Conservation (phyloP, 2,113 vertebrate genomes). For the Scalopus aquaticus region DNA sequence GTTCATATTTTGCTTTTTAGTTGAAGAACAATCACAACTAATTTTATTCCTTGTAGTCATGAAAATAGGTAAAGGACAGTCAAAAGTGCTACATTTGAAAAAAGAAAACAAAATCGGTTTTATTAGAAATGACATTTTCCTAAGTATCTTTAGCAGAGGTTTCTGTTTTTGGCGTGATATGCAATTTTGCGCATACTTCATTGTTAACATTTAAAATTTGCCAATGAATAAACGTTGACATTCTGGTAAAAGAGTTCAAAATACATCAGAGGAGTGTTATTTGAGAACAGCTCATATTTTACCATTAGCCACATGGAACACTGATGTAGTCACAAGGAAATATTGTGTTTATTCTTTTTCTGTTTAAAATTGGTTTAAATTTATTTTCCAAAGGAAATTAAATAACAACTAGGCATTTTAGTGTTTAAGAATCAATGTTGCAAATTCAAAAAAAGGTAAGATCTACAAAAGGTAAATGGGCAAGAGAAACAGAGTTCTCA, state of each 20-base stretch:
- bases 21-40: not conserved
- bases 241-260: slow-evolving; percentile 26
- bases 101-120: not conserved
- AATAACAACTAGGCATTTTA: not conserved
- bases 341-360: not conserved
- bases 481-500: not conserved
- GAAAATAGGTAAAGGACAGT: not conserved
- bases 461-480: not conserved
- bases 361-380: slow-evolving; percentile 24
- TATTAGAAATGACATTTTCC: not conserved
- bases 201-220: slow-evolving; percentile 62
- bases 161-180: not conserved
- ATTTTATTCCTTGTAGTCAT: slow-evolving; percentile 21
- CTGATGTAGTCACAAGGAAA: not conserved
- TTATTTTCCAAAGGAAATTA: not conserved
- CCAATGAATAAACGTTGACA: slow-evolving; percentile 52
- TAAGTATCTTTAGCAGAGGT: slow-evolving; percentile 43
- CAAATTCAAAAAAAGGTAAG: not conserved
- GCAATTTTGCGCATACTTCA: slow-evolving; percentile 46
- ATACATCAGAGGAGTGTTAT: not conserved
- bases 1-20: not conserved
- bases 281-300: slow-evolving; percentile 5
- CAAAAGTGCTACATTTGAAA: not conserved
- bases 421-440: not conserved
- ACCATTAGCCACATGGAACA: not conserved